A percentile compares a stretch with the other conserved stretches of the same genome.
phyloP scores from a whole-genome alignment of 2,888 invertebrate species.

The Steinernema hermaphroditum region DNA sequence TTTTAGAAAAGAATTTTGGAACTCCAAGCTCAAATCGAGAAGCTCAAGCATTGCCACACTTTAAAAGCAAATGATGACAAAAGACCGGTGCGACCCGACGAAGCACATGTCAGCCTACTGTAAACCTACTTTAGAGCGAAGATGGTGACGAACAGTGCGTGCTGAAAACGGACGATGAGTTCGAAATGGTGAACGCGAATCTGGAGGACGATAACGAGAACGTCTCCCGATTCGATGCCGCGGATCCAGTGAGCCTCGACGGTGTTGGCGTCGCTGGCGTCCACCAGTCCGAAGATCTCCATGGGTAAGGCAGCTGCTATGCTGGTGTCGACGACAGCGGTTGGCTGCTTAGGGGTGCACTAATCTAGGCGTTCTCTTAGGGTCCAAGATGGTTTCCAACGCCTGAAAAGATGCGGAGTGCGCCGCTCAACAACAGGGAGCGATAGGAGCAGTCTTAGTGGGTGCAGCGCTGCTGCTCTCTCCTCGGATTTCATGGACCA shows the following conservation, averaged over 20 bases:
- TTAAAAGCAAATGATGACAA: neutral
- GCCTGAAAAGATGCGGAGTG: neutral
- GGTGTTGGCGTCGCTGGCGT: neutral
- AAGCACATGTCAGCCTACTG: too few relatives aligned
- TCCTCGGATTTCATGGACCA: neutral
- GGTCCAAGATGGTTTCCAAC: neutral
- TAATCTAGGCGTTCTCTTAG: neutral
- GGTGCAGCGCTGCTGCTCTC: neutral
- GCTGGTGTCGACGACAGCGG: conserved; percentile 17
- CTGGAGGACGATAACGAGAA: neutral
- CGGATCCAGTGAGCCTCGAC: neutral
- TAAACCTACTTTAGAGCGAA: neutral
- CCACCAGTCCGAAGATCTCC: neutral
- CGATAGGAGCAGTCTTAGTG: neutral
- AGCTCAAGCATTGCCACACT: neutral
- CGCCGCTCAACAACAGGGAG: neutral
- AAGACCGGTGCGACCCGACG: neutral
- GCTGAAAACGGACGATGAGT: neutral
- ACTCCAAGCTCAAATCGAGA: neutral
- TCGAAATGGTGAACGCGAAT: neutral
- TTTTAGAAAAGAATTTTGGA: neutral
- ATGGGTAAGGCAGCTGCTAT: conserved; percentile 18
- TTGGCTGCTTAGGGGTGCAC: neutral
- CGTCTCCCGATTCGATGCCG: neutral
- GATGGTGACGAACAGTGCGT: neutral